Evolutionary conservation across 2,888 invertebrate genomes (phyloP).

Genomic region (Lepeophtheirus nordmannii): DNA sequence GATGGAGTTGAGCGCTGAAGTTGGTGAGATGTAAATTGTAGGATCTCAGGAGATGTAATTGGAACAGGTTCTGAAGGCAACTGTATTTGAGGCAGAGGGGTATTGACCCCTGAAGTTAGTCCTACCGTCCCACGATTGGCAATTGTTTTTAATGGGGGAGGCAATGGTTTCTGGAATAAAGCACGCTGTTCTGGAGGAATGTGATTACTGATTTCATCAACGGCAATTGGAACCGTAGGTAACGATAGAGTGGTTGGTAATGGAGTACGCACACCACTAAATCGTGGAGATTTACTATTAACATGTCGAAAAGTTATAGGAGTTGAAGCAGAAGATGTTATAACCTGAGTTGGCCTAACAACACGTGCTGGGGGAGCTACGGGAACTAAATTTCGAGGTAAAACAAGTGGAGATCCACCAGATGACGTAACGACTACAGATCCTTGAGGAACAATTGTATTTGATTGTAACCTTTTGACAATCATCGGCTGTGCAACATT

Average conservation of each 20-base stretch:
- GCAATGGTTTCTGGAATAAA: slow-evolving; percentile 16
- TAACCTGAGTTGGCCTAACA: neutral
- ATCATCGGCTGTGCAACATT: neutral
- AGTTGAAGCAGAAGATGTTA: too few species aligned
- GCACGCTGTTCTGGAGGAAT: slow-evolving; percentile 5
- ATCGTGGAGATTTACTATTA: neutral
- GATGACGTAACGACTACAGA: too few species aligned
- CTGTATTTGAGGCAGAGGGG: neutral
- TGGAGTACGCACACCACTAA: slow-evolving; percentile 1
- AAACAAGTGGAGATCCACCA: neutral
- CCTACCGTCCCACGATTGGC: neutral
- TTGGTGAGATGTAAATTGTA: neutral
- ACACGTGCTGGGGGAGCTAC: neutral
- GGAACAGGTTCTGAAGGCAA: slow-evolving; percentile 18
- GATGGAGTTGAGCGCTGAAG: neutral
- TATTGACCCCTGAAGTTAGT: neutral
- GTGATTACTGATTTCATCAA: neutral
- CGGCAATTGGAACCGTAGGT: slow-evolving; percentile 4
- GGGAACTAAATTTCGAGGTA: neutral
- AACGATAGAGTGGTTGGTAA: slow-evolving; percentile 11
- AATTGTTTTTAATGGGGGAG: neutral
- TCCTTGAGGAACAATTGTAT: too few species aligned
- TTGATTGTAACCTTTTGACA: neutral
- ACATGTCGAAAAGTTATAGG: too few species aligned
- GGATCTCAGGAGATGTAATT: slow-evolving; percentile 3